Percentiles rank a stretch among this genome's conserved stretches.
Evolutionary conservation across 2,888 invertebrate genomes (phyloP).

Genomic region (Epistrophella euchroma): DNA sequence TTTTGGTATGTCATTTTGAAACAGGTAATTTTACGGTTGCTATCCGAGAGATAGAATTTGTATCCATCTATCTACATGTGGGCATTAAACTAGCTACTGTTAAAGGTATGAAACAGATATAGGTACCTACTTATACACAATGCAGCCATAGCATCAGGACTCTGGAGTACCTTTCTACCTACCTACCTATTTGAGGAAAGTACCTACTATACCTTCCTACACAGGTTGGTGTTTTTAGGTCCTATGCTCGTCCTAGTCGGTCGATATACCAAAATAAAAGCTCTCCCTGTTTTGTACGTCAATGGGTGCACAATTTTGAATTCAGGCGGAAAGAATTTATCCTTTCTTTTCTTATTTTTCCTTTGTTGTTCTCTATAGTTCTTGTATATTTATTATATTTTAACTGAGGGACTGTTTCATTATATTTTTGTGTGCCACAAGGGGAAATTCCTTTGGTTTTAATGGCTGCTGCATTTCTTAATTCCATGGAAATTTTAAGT

Average conservation of each 20-base stretch:
- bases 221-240: not conserved
- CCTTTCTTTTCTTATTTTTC: conserved; percentile 31
- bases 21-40: conserved; percentile 48
- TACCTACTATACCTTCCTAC: too few relatives aligned
- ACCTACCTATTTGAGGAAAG: too few relatives aligned
- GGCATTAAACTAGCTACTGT: conserved; percentile 18
- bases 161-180: not conserved
- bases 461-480: conserved; percentile 71
- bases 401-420: conserved; percentile 40
- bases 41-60: conserved; percentile 35
- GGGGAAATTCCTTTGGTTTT: conserved; percentile 61
- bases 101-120: conserved; percentile 3
- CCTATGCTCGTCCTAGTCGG: not conserved
- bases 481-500: conserved; percentile 58
- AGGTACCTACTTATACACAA: too few relatives aligned
- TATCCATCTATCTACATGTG: conserved; percentile 29
- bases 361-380: not conserved
- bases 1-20: conserved; percentile 30
- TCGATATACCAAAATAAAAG: conserved; percentile 43
- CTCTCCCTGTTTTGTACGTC: conserved; percentile 35
- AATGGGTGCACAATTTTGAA: conserved; percentile 63
- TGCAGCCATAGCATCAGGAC: conserved; percentile 11
- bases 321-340: conserved; percentile 60
- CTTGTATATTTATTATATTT: not conserved
- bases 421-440: conserved; percentile 47